phyloP scores from a whole-genome alignment of 2,888 invertebrate species.

The Drosophila cyrtoloma region DNA sequence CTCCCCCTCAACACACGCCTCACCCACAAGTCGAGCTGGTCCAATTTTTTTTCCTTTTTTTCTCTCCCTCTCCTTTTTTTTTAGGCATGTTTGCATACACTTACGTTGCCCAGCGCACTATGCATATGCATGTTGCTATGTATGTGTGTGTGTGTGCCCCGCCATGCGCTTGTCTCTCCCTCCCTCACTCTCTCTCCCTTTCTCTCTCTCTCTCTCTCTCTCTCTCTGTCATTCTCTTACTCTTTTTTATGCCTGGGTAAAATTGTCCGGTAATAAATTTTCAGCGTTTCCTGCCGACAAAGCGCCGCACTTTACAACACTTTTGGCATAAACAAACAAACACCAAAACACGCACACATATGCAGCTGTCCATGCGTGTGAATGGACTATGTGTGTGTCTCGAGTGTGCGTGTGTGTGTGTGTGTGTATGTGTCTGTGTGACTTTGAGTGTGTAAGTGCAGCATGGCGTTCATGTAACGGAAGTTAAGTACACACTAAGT shows the following conservation, averaged over 20 bases:
- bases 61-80: constrained; percentile 38
- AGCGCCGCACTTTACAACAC: constrained; percentile 83
- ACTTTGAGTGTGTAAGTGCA: constrained; percentile 19
- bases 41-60: constrained; percentile 49
- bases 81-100: constrained; percentile 79
- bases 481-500: constrained; percentile 83
- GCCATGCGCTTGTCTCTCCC: constrained; percentile 34
- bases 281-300: constrained; percentile 81
- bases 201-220: constrained; percentile 19
- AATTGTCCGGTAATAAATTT: constrained; percentile 84
- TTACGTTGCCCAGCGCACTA: constrained; percentile 70
- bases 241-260: constrained; percentile 65
- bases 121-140: constrained; percentile 71
- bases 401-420: constrained; percentile 2
- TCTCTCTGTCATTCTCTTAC: constrained; percentile 9
- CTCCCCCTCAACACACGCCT: neutral
- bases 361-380: constrained; percentile 60
- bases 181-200: neutral
- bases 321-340: constrained; percentile 80
- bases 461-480: constrained; percentile 72
- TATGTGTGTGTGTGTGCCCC: constrained; percentile 28
- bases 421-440: constrained; percentile 38
- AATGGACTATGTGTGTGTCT: constrained; percentile 39
- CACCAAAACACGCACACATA: constrained; percentile 45
- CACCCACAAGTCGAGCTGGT: constrained; percentile 19